phyloP scores from a whole-genome alignment of 2,113 vertebrate genomes.

The Vidua chalybeata region DNA sequence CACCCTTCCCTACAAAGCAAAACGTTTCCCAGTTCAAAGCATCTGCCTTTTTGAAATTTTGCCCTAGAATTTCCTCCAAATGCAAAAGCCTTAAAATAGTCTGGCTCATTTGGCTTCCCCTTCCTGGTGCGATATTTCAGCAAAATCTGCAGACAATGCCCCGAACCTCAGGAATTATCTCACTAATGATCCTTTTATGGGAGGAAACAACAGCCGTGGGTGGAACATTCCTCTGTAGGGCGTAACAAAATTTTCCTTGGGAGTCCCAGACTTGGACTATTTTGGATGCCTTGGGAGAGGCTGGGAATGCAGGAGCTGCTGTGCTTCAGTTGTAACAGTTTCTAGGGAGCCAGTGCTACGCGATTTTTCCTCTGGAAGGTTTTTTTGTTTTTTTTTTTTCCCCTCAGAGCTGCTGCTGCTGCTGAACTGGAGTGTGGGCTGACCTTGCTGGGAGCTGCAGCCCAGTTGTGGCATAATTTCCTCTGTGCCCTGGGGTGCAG shows the following conservation, averaged over 20 bases:
- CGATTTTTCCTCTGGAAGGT: not conserved
- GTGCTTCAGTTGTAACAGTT: not conserved
- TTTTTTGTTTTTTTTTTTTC: not conserved
- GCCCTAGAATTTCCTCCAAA: conserved; percentile 60
- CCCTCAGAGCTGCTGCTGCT: not conserved
- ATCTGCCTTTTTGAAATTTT: conserved; percentile 48
- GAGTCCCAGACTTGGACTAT: conserved; percentile 47
- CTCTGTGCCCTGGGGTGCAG: conserved; percentile 5
- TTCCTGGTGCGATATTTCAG: conserved; percentile 47
- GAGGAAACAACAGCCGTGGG: conserved; percentile 40
- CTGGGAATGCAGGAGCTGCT: conserved; percentile 12
- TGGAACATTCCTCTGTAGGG: conserved; percentile 65
- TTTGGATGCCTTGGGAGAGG: conserved; percentile 33
- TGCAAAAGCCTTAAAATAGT: conserved; percentile 50
- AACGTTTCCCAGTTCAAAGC: conserved; percentile 48
- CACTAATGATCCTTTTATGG: conserved; percentile 31
- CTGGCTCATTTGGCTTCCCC: conserved; percentile 34
- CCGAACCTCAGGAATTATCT: conserved; percentile 38
- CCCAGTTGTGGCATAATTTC: not conserved
- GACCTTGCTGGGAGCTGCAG: conserved; percentile 32
- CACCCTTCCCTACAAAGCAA: not conserved
- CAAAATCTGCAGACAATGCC: conserved; percentile 18
- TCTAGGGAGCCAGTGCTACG: not conserved
- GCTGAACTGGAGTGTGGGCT: not conserved
- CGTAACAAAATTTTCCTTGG: conserved; percentile 44